These are phyloP conservation scores for Tauraco erythrolophus DNA, from an alignment of 2,113 vertebrate genomes.

Conservation along the genomic window DNA sequence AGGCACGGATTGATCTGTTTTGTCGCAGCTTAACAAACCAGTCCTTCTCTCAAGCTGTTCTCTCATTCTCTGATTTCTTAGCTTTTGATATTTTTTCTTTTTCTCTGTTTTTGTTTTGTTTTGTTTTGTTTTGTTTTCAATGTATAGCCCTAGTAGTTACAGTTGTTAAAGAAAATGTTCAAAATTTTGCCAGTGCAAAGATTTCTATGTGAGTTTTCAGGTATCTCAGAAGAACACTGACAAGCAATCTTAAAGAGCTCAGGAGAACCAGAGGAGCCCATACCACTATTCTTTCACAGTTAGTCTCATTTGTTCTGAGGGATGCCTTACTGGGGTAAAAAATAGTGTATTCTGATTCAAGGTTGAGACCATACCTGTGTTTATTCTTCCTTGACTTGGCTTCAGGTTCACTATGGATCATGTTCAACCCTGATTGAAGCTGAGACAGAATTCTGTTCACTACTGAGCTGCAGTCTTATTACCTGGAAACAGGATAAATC, in stretches of 20 bases:
- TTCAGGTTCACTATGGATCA: background rate
- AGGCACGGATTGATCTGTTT: slow-evolving; percentile 46
- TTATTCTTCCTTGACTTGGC: background rate
- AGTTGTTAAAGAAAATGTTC: background rate
- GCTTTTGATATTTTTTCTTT: background rate
- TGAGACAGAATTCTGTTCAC: background rate
- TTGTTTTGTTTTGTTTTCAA: rapidly evolving
- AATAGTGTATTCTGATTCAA: background rate
- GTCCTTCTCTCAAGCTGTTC: slow-evolving; percentile 32
- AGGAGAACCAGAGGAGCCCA: background rate
- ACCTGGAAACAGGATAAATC: background rate
- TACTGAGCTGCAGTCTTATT: background rate
- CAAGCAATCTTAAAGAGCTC: background rate
- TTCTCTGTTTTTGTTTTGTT: rapidly evolving
- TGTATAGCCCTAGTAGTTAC: background rate
- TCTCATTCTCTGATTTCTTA: background rate
- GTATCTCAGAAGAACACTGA: background rate
- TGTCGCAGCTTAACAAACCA: slow-evolving; percentile 10
- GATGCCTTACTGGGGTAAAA: background rate
- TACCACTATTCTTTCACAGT: background rate
- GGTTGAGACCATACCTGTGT: background rate
- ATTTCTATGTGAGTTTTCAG: background rate
- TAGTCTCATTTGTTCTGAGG: background rate
- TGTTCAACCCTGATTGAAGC: background rate
- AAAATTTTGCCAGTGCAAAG: background rate